phyloP scores from a whole-genome alignment of 53 echinoderm and acorn worm genomes.

The Mesocentrotus franciscanus region DNA sequence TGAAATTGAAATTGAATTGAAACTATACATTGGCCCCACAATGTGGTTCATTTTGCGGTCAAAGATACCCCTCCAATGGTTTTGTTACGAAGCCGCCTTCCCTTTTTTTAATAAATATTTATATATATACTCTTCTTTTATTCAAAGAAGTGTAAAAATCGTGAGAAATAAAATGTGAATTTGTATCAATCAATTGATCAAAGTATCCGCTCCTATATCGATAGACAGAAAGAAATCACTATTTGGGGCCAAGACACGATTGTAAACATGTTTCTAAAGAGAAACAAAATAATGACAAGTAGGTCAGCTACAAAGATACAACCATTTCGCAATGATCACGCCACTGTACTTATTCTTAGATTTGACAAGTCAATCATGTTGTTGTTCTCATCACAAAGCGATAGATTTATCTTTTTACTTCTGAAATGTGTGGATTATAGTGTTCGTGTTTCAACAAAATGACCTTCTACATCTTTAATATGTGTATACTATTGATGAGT shows the following conservation, averaged over 20 bases:
- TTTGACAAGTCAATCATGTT: background rate
- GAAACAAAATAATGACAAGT: background rate
- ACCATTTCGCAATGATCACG: background rate
- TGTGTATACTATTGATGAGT: background rate
- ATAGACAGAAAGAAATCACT: background rate
- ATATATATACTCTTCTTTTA: background rate
- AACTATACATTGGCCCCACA: no score
- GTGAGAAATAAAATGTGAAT: background rate
- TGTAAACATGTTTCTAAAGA: background rate
- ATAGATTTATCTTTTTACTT: background rate
- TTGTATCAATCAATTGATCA: conserved; percentile 1
- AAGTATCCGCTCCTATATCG: background rate
- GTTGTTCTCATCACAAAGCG: background rate
- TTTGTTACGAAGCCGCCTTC: background rate
- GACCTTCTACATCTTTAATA: background rate
- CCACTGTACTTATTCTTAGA: background rate
- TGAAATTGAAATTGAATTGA: no score
- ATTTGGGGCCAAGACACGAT: background rate
- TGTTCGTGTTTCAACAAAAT: background rate
- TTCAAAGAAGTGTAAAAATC: background rate
- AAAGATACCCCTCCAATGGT: background rate
- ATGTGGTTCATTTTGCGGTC: background rate
- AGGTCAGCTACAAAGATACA: background rate
- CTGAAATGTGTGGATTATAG: background rate
- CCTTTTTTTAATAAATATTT: background rate